Evolutionary conservation across 2,888 invertebrate genomes (phyloP), one percentile per base, ranked within the genome.

Genomic region (Hyles lineata): DNA sequence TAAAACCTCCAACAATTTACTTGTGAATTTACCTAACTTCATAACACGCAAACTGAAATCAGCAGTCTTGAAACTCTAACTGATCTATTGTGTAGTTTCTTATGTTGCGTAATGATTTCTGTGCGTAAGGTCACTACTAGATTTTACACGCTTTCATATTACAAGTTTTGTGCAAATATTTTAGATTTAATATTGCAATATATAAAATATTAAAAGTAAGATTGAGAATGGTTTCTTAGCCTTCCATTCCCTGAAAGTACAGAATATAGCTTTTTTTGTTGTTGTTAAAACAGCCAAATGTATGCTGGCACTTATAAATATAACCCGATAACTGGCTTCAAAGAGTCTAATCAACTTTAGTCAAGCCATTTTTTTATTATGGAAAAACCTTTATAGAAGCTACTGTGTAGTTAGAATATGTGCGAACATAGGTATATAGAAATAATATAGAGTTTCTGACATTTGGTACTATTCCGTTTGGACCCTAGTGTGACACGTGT

Each of bases 141-240:
- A 91, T 92, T 92, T 91, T 88, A 90, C 91, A 90, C 90, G 90
- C 88, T 92, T 92, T 92, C 90, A 90, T 85, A 92, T 91, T 25
- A 35, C 32, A 63, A 11, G 62, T n/a, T 63, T 35, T 35, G 21
- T 63, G 32, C n/a, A 62, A 29, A 32, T 63, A 63, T 29, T 63
- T 25, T 25, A 15, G 9, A 29, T 2, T 8, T 8, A 3, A n/a
- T 8, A 63, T 9, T 35, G 9, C 11, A 35, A 32, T 35, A 1
- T 35, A n/a, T 35, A 21, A 35, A n/a, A 63, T n/a, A n/a, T n/a
- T 35, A 9, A 11, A 63, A 35, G 9, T 29, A 29, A 3, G 19
- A 62, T 7, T 62, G 2, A 23, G 43, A 43, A 3, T 15, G 11
- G 15, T 43, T 43, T 11, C 0, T 15, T 15, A 2, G 43, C 11